Base-by-base conservation (phyloP, 2,113 vertebrate species). In the Ariopsis seemanni region DNA sequence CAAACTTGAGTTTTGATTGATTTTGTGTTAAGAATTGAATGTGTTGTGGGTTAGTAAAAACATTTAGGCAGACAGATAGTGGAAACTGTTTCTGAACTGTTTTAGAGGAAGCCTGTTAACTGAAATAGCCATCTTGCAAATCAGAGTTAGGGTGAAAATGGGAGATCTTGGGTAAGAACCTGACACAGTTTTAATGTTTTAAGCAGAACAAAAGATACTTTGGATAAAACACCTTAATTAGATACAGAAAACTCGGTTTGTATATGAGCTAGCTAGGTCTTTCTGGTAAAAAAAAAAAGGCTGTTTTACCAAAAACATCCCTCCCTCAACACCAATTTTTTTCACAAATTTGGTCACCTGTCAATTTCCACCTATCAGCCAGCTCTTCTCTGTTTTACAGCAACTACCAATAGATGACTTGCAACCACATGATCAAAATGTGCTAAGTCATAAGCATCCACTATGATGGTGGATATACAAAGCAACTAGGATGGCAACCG, bases 91-190 rank as follows among this genome's bases (percentile, higher is more conserved):
- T 85, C 82, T 88, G 15, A 42, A 82, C 17, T 57, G 42, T 65
- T 78, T 71, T 34, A 17, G 27, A 17, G 27, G 30, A 71, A 71
- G 14, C 27, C 14, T 15, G 17, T 34, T 71, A 34, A 67, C 20
- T 83, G 15, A 48, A 58, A 82, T 81, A 87, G 52, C n/a, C 84
- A 53, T 90, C 55, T 82, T 85, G 67, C 17, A 58, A 74, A 72
- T 85, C 53, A 74, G 67, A 82, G 22, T 50, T 20, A 78, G 82
- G 84, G 85, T 58, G 82, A 50, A 82, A 80, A 83, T 27, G 52
- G 72, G 27, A 84, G 62, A 82, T 84, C 82, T 67, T 62, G 18
- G 18, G 58, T 8, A 60, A 60, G 58, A 60, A 60, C 58, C 17
- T 60, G 18, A 60, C 17, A 60, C 58, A 22, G 25, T 65, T 67